Base-by-base conservation (phyloP, 1,140 invertebrate genomes). In the Uloborus diversus region DNA sequence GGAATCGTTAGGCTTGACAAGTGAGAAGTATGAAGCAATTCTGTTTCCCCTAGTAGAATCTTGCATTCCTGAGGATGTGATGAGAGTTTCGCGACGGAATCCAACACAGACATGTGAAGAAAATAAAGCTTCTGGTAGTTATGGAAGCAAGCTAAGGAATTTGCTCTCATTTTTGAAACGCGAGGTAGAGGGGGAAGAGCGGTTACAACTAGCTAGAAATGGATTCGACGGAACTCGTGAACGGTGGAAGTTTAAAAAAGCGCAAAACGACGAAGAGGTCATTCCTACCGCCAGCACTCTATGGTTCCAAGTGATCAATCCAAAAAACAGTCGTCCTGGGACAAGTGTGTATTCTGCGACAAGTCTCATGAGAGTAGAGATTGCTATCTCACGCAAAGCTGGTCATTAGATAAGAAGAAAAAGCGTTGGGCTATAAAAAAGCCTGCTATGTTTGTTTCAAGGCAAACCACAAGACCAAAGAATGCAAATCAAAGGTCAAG, bases 371-470 rank as follows among this genome's bases (percentile, higher is more conserved):
- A n/a, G n/a, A n/a, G n/a, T n/a, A n/a, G n/a, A n/a, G n/a, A n/a
- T n/a, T n/a, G n/a, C n/a, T n/a, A n/a, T n/a, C n/a, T n/a, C n/a
- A n/a, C n/a, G n/a, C n/a, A n/a, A n/a, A n/a, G n/a, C 27, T 65
- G 33, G n/a, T 37, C 62, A 47, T 65, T 65, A 28, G 33, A 65
- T 23, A 47, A 65, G 62, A 65, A 47, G 20, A 47, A 47, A n/a
- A 65, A 47, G 2, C 11, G 17, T 3, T 65, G 17, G 49, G 62
- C 20, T 47, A 65, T 47, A 65, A 65, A 11, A 65, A 65, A 35
- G 35, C 20, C 0, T 47, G 35, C 20, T 65, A 47, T 65, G 13
- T 65, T 47, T 65, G 35, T 47, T 65, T n/a, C n/a, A n/a, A n/a
- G n/a, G n/a, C n/a, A n/a, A n/a, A n/a, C n/a, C n/a, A n/a, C n/a